A percentile compares a stretch with the other conserved stretches of the same genome.
Conservation (phyloP, 2,888 invertebrate species). For the Creontiades dilutus region DNA sequence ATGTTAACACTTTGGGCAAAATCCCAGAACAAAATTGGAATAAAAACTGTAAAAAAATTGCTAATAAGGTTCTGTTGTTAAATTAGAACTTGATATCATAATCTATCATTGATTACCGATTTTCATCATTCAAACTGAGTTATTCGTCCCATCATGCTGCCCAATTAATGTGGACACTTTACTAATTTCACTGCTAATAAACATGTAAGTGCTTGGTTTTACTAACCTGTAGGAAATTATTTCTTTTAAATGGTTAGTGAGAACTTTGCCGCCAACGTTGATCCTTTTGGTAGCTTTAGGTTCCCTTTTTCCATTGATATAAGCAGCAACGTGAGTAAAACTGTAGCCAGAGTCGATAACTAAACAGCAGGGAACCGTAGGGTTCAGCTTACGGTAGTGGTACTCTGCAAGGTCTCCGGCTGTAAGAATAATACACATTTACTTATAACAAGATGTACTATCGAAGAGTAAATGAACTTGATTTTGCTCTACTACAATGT, state of each 20-base stretch:
- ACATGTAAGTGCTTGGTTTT: neutral
- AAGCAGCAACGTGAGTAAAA: constrained; percentile 96
- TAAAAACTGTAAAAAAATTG: no score
- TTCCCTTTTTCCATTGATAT: constrained; percentile 87
- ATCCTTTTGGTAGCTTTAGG: constrained; percentile 82
- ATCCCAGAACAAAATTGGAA: no score
- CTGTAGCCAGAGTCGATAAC: constrained; percentile 97
- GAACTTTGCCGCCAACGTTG: constrained; percentile 96
- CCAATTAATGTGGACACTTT: no score
- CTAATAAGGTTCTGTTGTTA: no score
- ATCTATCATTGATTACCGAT: no score
- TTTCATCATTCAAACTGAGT: no score
- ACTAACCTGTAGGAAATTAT: constrained; percentile 91
- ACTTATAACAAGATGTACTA: neutral
- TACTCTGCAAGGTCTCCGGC: constrained; percentile 90
- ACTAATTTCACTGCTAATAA: no score
- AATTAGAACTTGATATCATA: no score
- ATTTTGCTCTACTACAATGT: no score
- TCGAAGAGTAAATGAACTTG: no score
- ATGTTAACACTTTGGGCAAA: no score
- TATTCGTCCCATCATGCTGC: no score
- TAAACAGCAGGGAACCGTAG: constrained; percentile 83
- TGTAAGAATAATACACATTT: constrained; percentile 76
- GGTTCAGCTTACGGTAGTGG: constrained; percentile 82
- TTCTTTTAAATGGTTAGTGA: constrained; percentile 99